Percentiles rank a stretch among this genome's conserved stretches.
These are phyloP conservation scores for Meles meles DNA, from an alignment of 2,113 vertebrate genomes.

Conservation along the genomic window DNA sequence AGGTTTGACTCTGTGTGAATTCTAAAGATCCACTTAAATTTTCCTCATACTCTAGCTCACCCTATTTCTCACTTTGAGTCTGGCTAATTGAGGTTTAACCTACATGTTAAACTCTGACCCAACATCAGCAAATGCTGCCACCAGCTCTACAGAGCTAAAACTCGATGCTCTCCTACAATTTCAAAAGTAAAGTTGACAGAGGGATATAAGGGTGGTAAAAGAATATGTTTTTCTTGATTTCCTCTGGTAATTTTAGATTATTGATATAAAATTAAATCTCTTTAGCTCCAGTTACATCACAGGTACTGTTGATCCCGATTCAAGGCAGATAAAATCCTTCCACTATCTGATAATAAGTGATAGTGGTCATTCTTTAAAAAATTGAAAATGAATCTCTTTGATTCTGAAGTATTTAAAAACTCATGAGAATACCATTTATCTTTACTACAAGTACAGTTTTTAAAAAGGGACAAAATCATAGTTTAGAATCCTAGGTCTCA, in stretches of 20 bases:
- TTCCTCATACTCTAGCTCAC: not conserved
- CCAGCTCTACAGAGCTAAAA: not conserved
- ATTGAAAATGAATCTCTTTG: not conserved
- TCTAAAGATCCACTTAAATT: not conserved
- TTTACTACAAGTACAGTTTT: not conserved
- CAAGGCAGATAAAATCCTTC: not conserved
- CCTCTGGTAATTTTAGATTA: not conserved
- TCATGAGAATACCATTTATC: not conserved
- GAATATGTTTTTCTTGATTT: not conserved
- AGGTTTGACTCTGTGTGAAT: not conserved
- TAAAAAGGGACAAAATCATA: not conserved
- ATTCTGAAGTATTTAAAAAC: not conserved
- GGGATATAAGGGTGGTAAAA: not conserved
- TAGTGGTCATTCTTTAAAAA: not conserved
- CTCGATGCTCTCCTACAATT: not conserved
- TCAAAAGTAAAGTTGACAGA: not conserved
- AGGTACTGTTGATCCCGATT: not conserved
- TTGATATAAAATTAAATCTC: not conserved
- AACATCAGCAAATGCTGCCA: not conserved
- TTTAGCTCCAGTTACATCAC: not conserved
- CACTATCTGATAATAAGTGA: not conserved
- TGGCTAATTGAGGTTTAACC: not conserved
- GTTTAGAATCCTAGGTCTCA: not conserved
- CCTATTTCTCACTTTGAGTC: not conserved
- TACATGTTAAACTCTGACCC: not conserved